phyloP scores from a whole-genome alignment of 2,797 vertebrate species.

The Labeo calbasu region DNA sequence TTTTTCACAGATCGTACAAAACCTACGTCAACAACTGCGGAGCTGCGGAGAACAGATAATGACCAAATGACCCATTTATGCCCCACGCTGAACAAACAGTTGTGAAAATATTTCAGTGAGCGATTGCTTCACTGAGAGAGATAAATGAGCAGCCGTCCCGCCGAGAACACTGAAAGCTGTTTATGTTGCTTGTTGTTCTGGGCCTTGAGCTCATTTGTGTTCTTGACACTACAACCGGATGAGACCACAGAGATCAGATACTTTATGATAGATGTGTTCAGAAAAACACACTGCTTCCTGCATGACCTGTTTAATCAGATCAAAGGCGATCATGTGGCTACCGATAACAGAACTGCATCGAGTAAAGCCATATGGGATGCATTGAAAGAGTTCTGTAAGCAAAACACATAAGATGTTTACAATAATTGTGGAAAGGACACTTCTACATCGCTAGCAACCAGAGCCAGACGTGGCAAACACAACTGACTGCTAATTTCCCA shows the following conservation, averaged over 20 bases:
- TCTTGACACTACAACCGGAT: constrained; percentile 50
- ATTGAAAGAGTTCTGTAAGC: constrained; percentile 47
- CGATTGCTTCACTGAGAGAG: constrained; percentile 20
- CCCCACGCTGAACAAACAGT: constrained; percentile 30
- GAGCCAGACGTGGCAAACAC: constrained; percentile 20
- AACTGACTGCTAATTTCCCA: constrained; percentile 21
- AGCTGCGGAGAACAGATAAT: constrained; percentile 16
- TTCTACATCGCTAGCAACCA: constrained; percentile 36
- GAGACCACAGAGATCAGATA: constrained; percentile 56
- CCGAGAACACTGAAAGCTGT: constrained; percentile 33
- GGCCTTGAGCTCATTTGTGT: constrained; percentile 47
- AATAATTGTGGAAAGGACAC: constrained; percentile 34
- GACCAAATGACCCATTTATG: constrained; percentile 28
- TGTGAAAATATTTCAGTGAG: constrained; percentile 37
- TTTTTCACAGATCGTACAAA: constrained; percentile 23
- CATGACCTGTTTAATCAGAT: constrained; percentile 40
- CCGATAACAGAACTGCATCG: constrained; percentile 49
- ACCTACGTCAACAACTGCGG: neutral
- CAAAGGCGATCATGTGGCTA: constrained; percentile 53
- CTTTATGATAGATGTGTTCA: constrained; percentile 49
- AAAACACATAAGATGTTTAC: constrained; percentile 51
- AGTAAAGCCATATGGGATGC: constrained; percentile 51
- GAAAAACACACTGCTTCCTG: constrained; percentile 46
- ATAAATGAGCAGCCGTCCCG: constrained; percentile 38
- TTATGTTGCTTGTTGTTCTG: constrained; percentile 44